Evolutionary conservation across 2,113 vertebrate species (phyloP), one percentile per base, ranked within the genome.

Genomic region (Fulica atra): DNA sequence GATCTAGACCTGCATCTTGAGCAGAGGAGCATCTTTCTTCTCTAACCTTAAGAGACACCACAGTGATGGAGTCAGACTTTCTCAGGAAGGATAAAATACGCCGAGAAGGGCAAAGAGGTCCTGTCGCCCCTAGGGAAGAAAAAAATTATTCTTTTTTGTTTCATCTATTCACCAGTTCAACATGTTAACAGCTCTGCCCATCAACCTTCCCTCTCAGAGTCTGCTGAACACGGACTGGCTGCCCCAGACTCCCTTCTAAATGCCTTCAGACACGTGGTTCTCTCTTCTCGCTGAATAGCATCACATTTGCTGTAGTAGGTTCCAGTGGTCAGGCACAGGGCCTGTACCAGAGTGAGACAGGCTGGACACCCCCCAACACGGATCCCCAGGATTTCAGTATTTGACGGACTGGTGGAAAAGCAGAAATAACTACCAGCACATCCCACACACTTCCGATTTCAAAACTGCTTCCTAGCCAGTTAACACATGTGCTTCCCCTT

Each of bases 381-480:
- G 0, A 4, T 64, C 24, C 35, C 31, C 56, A 63, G 46, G 51
- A 69, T 84, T 74, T 83, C 72, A 74, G 42, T 35, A 25, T 78
- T 38, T 78, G 48, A 18, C 51, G 60, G 57, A 8, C 46, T 83
- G 51, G 35, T 83, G 90, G 51, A 83, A 96, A 96, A 96, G 95
- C 77, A 94, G 96, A 97, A 97, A 81, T 79, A 84, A 33, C 53
- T 72, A 74, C 80, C n/a, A 81, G 23, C 25, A 18, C 56, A 54
- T 51, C 16, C 69, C 46, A 19, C 77, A 69, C 23, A 6, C 73
- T 95, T 96, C 95, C 88, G 89, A 25, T 96, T 96, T 93, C 88
- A 89, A 44, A 92, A 79, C 38, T 24, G 4, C 21, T 11, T 84
- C 86, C 69, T 84, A 68, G 16, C 72, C 71, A 23, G 35, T 65